These are phyloP conservation scores for Symphodus melops DNA, from an alignment of 2,113 vertebrate genomes.

Conservation along the genomic window DNA sequence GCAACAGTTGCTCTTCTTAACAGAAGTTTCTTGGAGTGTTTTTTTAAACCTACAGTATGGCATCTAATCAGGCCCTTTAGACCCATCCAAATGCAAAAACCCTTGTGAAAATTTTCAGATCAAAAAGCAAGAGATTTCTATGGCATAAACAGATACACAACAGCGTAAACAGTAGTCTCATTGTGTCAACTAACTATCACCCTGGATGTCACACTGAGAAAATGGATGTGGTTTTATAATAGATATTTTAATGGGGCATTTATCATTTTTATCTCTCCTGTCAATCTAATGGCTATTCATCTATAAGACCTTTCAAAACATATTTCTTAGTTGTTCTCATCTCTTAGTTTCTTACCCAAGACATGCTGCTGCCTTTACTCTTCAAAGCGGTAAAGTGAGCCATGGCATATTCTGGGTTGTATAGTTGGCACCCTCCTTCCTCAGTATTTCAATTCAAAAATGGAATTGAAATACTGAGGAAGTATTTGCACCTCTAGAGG, in stretches of 20 bases:
- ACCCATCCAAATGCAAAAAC: background rate
- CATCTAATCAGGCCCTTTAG: background rate
- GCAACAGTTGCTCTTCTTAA: background rate
- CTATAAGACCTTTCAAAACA: too few relatives aligned
- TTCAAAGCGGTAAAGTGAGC: too few relatives aligned
- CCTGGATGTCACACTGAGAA: too few relatives aligned
- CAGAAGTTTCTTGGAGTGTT: background rate
- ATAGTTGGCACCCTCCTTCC: too few relatives aligned
- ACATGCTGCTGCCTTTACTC: too few relatives aligned
- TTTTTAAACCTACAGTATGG: background rate
- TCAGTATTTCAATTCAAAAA: too few relatives aligned
- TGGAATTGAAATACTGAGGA: too few relatives aligned
- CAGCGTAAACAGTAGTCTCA: background rate
- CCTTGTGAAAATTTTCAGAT: background rate
- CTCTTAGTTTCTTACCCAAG: too few relatives aligned
- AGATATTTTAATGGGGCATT: background rate
- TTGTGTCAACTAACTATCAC: too few relatives aligned
- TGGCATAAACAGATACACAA: background rate
- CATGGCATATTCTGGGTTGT: too few relatives aligned
- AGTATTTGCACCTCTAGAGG: too few relatives aligned
- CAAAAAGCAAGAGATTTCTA: constrained; percentile 8
- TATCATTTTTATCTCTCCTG: background rate
- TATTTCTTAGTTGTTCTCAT: too few relatives aligned
- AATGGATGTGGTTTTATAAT: background rate
- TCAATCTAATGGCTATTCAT: background rate